Evolutionary conservation across 2,797 vertebrate genomes (phyloP).

Genomic region (Tapirus indicus): DNA sequence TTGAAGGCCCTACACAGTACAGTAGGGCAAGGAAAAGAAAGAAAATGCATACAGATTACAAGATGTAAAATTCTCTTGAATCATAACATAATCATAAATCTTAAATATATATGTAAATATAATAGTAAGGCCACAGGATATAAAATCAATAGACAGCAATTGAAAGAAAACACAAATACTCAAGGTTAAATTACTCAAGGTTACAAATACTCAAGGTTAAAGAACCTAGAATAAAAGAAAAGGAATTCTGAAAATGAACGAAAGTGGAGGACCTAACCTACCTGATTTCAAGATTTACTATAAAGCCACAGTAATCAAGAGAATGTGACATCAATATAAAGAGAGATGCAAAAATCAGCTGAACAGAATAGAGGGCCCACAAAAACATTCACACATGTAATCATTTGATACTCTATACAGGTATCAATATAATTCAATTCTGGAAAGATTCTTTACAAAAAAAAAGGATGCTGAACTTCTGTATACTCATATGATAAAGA

Average conservation of each 20-base stretch:
- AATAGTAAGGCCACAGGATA: not conserved
- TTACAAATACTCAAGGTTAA: too few relatives aligned
- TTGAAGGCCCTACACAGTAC: not conserved
- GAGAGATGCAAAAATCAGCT: not conserved
- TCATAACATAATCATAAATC: not conserved
- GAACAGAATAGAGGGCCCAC: not conserved
- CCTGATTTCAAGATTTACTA: not conserved
- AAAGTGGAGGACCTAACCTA: not conserved
- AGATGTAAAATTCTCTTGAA: not conserved
- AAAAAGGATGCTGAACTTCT: not conserved
- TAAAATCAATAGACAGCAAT: not conserved
- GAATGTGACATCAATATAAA: not conserved
- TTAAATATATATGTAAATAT: not conserved
- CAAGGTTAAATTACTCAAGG: too few relatives aligned
- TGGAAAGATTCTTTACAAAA: not conserved
- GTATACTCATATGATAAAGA: not conserved
- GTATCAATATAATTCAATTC: not conserved
- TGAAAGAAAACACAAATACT: not conserved
- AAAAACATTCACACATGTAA: not conserved
- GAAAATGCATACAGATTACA: not conserved
- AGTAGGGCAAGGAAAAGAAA: not conserved
- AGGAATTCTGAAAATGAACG: not conserved
- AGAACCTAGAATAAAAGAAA: not conserved
- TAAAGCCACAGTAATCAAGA: not conserved
- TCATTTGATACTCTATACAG: not conserved